Base-by-base conservation (phyloP, 2,113 vertebrate genomes). In the Tauraco erythrolophus region DNA sequence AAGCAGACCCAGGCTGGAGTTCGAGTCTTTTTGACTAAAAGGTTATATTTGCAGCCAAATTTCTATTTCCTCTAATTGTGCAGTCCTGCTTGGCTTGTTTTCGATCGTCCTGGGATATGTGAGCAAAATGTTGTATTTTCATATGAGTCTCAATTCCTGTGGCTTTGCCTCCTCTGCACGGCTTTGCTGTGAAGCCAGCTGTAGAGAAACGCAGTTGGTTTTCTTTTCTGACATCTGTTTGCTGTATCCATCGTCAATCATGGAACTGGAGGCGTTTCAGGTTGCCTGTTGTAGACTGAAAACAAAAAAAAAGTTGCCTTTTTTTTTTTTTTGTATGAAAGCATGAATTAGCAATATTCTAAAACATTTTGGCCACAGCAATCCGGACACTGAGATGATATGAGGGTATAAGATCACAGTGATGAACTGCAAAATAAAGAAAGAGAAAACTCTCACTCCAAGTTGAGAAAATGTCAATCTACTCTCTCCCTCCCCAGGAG, bases 151-250 rank as follows among this genome's bases (percentile, higher is more conserved):
- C 80, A 33, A n/a, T 57, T 95, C 95, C 94, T 0, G 19, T 70
- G 80, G 96, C 80, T 96, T 94, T 91, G 60, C 83, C 91, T 94
- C 80, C 92, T 84, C 94, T 76, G 80, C 39, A 72, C 12, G 4
- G 76, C 85, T 93, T 91, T 94, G 83, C 94, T 89, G 95, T 84
- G 95, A 95, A 97, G 83, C 88, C 95, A 95, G 88, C 95, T 97
- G 96, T 94, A 68, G 90, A 96, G 83, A 92, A 96, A 91, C 94
- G 50, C 89, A 82, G 96, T 95, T 88, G 94, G 83, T 96, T 97
- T 97, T 95, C 88, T 78, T 91, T 94, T 82, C 86, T 91, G 95
- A 97, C 95, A 95, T 95, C 95, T 97, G 95, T 92, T 95, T 96
- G 91, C 94, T 84, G 85, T 93, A 84, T 75, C 86, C 28, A 0